Evolutionary conservation across 2,888 invertebrate species (phyloP), one percentile per base, ranked within the genome.

Genomic region (Nudaria mundana): DNA sequence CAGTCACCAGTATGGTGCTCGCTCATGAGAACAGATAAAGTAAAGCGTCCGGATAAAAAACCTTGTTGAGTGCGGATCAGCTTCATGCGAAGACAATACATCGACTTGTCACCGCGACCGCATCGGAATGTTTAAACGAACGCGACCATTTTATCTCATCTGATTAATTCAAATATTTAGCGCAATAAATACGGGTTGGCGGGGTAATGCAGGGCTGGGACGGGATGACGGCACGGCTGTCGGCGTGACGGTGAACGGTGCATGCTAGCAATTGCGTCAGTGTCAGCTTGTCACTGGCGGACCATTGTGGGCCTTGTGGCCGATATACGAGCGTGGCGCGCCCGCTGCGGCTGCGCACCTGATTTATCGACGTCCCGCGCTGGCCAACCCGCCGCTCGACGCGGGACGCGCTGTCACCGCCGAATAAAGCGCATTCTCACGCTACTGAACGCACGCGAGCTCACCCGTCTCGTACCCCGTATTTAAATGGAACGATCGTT

Each of bases 121-220:
- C 83, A 78, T 71, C 72, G 86, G 87, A 84, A 87, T 87, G 80
- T 70, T 82, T 79, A 76, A 82, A 76, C 83, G 81, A 77, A 82
- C 75, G 71, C 77, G 75, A 76, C 71, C 81, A 74, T 84, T 86
- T 85, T 85, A 86, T 86, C 84, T 84, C 83, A 81, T 82, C 81
- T 85, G 86, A 86, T 87, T 86, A 87, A 88, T 87, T 87, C 85
- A 86, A 83, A 87, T 85, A 88, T 85, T 87, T 86, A 85, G 78
- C 83, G 81, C 82, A 85, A 85, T 87, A 85, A 87, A 88, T 87
- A 83, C 77, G 61, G 65, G 59, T 55, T 52, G 68, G 43, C 46
- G 59, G 60, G 63, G 51, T 50, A 53, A 56, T 41, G 56, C 54
- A 60, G 60, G 61, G 59, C 59, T 56, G 63, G 67, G 66, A 60